Conservation (phyloP, 2,797 vertebrate genomes). For the Sebastes melanostomus region DNA sequence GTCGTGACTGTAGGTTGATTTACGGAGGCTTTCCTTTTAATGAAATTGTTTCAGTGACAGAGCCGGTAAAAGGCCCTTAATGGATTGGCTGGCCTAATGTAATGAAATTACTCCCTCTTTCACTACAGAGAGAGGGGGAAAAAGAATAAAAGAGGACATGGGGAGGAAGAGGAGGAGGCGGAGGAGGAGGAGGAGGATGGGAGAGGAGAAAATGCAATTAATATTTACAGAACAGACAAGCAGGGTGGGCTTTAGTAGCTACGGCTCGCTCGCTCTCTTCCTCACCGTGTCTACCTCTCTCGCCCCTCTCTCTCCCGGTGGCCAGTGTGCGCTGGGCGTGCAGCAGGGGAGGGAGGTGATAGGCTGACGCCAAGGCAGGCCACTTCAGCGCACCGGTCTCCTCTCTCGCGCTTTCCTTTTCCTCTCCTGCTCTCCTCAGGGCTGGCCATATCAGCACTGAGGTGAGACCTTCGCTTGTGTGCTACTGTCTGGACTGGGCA, state of each 20-base stretch:
- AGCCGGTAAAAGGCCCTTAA: conserved; percentile 99
- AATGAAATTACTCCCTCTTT: conserved; percentile 99
- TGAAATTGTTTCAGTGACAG: conserved; percentile 99
- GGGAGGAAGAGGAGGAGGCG: conserved; percentile 48
- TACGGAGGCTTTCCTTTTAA: conserved; percentile 98
- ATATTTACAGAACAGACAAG: conserved; percentile 98
- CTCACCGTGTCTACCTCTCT: conserved; percentile 52
- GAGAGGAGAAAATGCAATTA: conserved; percentile 91
- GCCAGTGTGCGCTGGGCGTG: conserved; percentile 70
- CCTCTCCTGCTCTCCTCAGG: conserved; percentile 64
- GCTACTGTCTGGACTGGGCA: conserved; percentile 32
- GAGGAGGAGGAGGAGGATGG: conserved; percentile 42
- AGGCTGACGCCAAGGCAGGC: conserved; percentile 80
- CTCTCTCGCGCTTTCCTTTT: conserved; percentile 69
- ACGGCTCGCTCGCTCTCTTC: conserved; percentile 64
- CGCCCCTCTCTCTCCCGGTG: conserved; percentile 67
- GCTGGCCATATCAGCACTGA: conserved; percentile 71
- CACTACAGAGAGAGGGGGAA: conserved; percentile 84
- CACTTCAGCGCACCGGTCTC: conserved; percentile 77
- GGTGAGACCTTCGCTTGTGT: conserved; percentile 72
- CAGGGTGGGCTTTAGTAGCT: conserved; percentile 85
- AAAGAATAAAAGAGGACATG: conserved; percentile 72
- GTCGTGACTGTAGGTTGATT: conserved; percentile 95
- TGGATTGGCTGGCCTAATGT: conserved; percentile 99
- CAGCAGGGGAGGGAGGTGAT: conserved; percentile 73